These are phyloP conservation scores for Agrochola lychnidis DNA, from an alignment of 2,888 invertebrate species.

Conservation along the genomic window DNA sequence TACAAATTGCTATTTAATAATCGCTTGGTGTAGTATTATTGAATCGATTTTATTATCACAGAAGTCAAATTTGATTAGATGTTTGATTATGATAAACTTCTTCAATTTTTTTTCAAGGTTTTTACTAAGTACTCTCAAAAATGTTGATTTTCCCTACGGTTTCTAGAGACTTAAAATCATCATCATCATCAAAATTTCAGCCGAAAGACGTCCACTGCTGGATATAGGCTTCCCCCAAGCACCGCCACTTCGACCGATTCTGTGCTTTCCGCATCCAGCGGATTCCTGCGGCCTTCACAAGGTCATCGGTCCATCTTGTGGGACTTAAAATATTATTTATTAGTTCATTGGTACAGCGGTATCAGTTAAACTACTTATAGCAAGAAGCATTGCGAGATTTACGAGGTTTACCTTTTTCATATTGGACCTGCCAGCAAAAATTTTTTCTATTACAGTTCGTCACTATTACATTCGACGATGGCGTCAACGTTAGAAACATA, in stretches of 20 bases:
- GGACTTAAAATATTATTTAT: not conserved
- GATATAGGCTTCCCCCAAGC: too few relatives aligned
- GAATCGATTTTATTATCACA: not conserved
- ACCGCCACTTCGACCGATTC: too few relatives aligned
- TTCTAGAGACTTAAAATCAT: too few relatives aligned
- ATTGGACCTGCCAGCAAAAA: not conserved
- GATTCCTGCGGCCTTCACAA: too few relatives aligned
- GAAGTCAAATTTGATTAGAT: not conserved
- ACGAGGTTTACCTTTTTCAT: not conserved
- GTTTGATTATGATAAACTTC: not conserved
- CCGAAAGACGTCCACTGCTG: too few relatives aligned
- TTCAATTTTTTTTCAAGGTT: not conserved
- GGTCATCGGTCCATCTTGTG: too few relatives aligned
- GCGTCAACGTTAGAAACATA: slow-evolving; percentile 89
- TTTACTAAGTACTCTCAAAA: not conserved
- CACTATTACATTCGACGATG: slow-evolving; percentile 92
- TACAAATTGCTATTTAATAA: not conserved
- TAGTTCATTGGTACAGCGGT: too few relatives aligned
- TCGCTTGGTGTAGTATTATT: not conserved
- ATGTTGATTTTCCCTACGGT: not conserved
- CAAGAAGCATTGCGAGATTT: not conserved
- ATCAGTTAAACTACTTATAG: too few relatives aligned
- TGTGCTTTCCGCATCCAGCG: too few relatives aligned
- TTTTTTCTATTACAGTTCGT: slow-evolving; percentile 89
- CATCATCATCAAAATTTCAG: too few relatives aligned